Conservation (phyloP, 2,888 invertebrate species). For the Ochropacha duplaris region DNA sequence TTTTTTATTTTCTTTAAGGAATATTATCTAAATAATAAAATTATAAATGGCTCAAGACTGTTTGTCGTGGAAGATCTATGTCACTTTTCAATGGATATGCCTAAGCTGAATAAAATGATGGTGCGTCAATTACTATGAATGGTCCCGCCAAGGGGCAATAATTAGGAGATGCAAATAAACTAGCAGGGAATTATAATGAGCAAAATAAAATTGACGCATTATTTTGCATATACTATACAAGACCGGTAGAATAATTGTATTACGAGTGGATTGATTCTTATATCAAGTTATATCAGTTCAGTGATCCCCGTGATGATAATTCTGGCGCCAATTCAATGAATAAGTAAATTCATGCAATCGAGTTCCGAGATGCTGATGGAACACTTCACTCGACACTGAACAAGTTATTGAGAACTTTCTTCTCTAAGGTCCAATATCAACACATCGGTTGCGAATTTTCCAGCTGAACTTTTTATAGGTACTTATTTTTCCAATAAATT, state of each 20-base stretch:
- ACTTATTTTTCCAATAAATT: too few relatives aligned
- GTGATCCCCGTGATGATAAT: slow-evolving; percentile 18
- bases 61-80: too few relatives aligned
- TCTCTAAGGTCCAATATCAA: slow-evolving; percentile 19
- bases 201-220: too few relatives aligned
- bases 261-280: slow-evolving; percentile 6
- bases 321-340: slow-evolving; percentile 28
- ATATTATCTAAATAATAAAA: background rate
- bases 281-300: slow-evolving; percentile 17
- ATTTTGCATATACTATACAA: too few relatives aligned
- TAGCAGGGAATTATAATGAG: too few relatives aligned
- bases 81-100: too few relatives aligned
- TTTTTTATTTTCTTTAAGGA: too few relatives aligned
- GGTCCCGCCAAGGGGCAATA: too few relatives aligned
- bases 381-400: slow-evolving; percentile 15
- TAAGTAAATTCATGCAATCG: slow-evolving; percentile 38
- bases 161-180: too few relatives aligned
- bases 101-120: too few relatives aligned
- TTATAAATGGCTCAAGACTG: background rate
- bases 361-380: slow-evolving; percentile 21
- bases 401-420: slow-evolving; percentile 21
- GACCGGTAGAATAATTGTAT: background rate
- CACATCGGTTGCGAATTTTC: slow-evolving; percentile 21
- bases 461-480: too few relatives aligned
- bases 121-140: too few relatives aligned